Evolutionary conservation across 2,888 invertebrate species (phyloP).

Genomic region (Odontocolon sp.): DNA sequence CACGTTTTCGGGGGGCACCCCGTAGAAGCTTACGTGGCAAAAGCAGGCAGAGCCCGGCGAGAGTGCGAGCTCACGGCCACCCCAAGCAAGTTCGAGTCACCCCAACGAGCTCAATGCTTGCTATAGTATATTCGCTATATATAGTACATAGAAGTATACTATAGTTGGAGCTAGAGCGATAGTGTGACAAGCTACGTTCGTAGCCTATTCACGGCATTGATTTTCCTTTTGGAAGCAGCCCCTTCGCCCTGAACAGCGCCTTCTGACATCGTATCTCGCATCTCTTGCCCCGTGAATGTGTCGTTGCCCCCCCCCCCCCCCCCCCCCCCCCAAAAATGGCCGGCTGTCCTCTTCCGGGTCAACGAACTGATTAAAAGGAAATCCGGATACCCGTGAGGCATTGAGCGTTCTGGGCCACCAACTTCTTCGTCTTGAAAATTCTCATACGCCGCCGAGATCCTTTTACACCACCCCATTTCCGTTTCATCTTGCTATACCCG

Average conservation of each 20-base stretch:
- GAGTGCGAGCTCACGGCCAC: conserved; percentile 55
- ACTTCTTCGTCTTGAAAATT: conserved; percentile 50
- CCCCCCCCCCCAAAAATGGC: conserved; percentile 61
- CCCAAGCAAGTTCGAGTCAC: conserved; percentile 53
- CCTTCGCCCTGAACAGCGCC: conserved; percentile 51
- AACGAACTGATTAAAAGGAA: conserved; percentile 65
- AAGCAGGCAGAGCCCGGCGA: conserved; percentile 52
- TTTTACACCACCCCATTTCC: background rate
- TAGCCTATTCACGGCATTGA: conserved; percentile 77
- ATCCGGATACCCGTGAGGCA: conserved; percentile 57
- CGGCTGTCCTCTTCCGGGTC: conserved; percentile 55
- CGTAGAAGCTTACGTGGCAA: conserved; percentile 58
- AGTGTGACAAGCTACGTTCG: conserved; percentile 65
- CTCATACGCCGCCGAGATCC: conserved; percentile 12
- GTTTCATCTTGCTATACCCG: conserved; percentile 10
- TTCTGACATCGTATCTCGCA: conserved; percentile 47
- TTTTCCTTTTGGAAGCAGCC: conserved; percentile 73
- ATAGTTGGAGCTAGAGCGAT: conserved; percentile 49
- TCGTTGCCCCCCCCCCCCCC: no score
- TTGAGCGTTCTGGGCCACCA: conserved; percentile 12
- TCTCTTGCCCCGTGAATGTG: conserved; percentile 45
- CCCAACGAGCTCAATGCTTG: conserved; percentile 46
- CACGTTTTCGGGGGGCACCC: conserved; percentile 51
- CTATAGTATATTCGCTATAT: conserved; percentile 7
- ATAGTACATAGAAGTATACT: conserved; percentile 22